Base-by-base conservation (phyloP, 2,113 vertebrate species). In the Halcyon senegalensis region DNA sequence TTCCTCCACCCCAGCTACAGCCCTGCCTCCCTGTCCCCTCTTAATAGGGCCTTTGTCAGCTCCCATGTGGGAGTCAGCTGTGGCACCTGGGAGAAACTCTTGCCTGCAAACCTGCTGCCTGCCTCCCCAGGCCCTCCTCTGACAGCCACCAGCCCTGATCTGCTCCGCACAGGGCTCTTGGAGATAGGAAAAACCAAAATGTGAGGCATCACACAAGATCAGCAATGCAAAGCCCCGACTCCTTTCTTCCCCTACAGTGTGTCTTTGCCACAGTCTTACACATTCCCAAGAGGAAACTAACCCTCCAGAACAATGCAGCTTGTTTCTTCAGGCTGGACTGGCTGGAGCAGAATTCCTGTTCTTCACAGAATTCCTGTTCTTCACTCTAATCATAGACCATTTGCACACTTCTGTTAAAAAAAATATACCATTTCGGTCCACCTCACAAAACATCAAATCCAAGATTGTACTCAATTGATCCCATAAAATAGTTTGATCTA, bases 31-130 rank as follows among this genome's bases (percentile, higher is more conserved):
- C 35, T 21, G 17, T 66, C 21, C 46, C 16, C 46, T 64, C 63
- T 92, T 87, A 91, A 91, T 39, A 69, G 28, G 19, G 67, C 69
- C 48, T 95, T 95, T 94, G 86, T 95, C 8, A 1, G 37, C 46
- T 84, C 68, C 60, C 46, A 37, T 1, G 0, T 24, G 8, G 33
- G 46, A 28, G 9, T 73, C 86, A 78, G 76, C 4, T 2, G 14
- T 31, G 64, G 79, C 64, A 89, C 63, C 74, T 39, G 43, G 56
- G 63, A 82, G 35, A n/a, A 16, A 30, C n/a, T 91, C 62, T 19
- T 55, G 41, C 51, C 23, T 1, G 19, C 31, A 67, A 48, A 72
- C 33, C 58, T 35, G 19, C 74, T 70, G 56, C 46, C 31, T 53
- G 46, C 23, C 44, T 53, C 55, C 66, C 37, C 6, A 2, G 46